These are phyloP conservation scores for Globicephala melas DNA, from an alignment of 2,113 vertebrate species.

Conservation along the genomic window DNA sequence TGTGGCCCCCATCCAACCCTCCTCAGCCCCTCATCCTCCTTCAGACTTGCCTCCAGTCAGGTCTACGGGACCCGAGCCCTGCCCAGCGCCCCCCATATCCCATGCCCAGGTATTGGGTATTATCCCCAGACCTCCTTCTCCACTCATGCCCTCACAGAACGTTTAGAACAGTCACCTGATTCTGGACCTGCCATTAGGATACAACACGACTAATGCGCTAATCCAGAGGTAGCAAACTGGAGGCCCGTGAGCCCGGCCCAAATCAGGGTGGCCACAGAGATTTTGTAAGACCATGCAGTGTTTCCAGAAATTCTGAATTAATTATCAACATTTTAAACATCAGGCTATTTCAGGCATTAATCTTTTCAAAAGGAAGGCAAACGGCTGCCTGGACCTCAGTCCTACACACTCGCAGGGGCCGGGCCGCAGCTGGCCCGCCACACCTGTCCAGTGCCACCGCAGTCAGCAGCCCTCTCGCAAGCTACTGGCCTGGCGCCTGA, in stretches of 20 bases:
- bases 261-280: neutral
- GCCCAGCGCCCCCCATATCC: no score
- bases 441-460: neutral
- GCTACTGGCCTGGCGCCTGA: conserved; percentile 23
- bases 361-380: neutral
- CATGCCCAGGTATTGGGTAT: accelerated
- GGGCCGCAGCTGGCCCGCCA: neutral
- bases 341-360: neutral
- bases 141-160: neutral
- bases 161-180: neutral
- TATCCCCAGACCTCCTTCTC: neutral
- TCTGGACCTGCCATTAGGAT: neutral
- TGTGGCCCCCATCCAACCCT: neutral
- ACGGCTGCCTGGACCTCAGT: neutral
- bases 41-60: neutral
- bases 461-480: neutral
- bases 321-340: neutral
- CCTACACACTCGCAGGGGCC: neutral
- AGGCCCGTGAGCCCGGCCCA: neutral
- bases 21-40: neutral
- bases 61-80: neutral
- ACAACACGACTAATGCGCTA: neutral
- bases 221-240: neutral
- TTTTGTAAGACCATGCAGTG: neutral
- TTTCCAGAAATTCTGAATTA: neutral